Evolutionary conservation across 2,888 invertebrate genomes (phyloP).

Genomic region (Drosophila glabriapex): DNA sequence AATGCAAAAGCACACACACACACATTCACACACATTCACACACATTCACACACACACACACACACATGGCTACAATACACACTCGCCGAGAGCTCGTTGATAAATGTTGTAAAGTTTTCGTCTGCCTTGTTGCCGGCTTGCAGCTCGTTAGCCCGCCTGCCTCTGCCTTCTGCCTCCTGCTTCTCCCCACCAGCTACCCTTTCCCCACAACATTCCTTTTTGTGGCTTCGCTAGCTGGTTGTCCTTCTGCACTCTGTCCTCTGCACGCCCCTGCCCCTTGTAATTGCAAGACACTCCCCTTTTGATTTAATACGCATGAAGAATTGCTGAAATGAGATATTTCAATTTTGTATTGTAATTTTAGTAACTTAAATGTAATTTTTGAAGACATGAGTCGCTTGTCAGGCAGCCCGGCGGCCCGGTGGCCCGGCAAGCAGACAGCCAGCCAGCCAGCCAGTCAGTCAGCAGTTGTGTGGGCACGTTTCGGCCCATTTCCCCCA

Average conservation of each 20-base stretch:
- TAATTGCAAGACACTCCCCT: constrained; percentile 41
- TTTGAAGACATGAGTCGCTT: constrained; percentile 67
- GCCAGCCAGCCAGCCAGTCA: constrained; percentile 18
- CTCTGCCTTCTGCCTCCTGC: constrained; percentile 2
- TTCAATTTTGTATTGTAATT: constrained; percentile 78
- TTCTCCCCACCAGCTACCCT: neutral
- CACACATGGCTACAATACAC: constrained; percentile 11
- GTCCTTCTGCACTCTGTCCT: constrained; percentile 11
- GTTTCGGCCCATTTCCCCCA: neutral
- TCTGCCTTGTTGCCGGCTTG: constrained; percentile 68
- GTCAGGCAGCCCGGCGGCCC: constrained; percentile 16
- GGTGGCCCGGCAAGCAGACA: neutral
- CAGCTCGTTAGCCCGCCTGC: constrained; percentile 71
- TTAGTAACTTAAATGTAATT: constrained; percentile 77
- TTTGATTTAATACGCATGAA: constrained; percentile 66
- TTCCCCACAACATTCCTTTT: constrained; percentile 7
- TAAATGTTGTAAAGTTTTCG: constrained; percentile 79
- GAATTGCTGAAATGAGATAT: constrained; percentile 78
- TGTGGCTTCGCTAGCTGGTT: constrained; percentile 56
- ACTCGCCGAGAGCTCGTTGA: constrained; percentile 54
- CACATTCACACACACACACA: neutral
- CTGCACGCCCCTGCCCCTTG: constrained; percentile 9
- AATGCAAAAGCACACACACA: constrained; percentile 67
- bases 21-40: constrained; percentile 14
- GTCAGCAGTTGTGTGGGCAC: constrained; percentile 50